Percentiles rank a stretch among this genome's conserved stretches.
Evolutionary conservation across 2,113 vertebrate species (phyloP).

Genomic region (Aphelocoma coerulescens): DNA sequence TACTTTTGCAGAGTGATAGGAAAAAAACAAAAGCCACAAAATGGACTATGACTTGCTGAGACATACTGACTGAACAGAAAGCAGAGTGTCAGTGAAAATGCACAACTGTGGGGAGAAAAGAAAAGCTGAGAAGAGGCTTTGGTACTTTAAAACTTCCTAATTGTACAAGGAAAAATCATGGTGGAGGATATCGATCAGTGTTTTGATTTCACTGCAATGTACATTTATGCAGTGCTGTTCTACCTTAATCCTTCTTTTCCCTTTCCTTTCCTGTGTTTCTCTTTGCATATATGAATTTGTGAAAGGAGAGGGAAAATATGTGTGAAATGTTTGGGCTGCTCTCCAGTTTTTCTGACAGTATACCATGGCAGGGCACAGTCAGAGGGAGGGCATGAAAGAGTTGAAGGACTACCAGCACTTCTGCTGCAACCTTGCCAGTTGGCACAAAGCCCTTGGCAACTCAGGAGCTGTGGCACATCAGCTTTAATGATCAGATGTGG

Average conservation of each 20-base stretch:
- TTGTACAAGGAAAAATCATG: background rate
- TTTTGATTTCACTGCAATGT: background rate
- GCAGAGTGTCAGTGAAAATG: background rate
- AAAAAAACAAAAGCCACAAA: background rate
- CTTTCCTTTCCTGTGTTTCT: background rate
- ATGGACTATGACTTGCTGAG: background rate
- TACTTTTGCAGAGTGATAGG: background rate
- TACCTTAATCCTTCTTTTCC: background rate
- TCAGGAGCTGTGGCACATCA: accelerated
- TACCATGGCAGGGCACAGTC: background rate
- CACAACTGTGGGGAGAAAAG: background rate
- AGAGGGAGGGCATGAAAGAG: background rate
- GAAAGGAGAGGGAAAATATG: background rate
- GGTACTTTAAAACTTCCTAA: background rate
- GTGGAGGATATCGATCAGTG: background rate
- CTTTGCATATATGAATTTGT: background rate
- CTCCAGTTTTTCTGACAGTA: background rate
- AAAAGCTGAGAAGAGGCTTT: background rate
- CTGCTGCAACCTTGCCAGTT: background rate
- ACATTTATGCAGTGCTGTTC: background rate
- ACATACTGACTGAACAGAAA: background rate
- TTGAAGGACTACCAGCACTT: background rate
- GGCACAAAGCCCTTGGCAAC: background rate
- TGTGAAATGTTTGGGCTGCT: background rate
- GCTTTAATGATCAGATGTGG: accelerated